These are phyloP conservation scores for Amphiprion clarkii DNA, from an alignment of 2,797 vertebrate species.

Conservation along the genomic window DNA sequence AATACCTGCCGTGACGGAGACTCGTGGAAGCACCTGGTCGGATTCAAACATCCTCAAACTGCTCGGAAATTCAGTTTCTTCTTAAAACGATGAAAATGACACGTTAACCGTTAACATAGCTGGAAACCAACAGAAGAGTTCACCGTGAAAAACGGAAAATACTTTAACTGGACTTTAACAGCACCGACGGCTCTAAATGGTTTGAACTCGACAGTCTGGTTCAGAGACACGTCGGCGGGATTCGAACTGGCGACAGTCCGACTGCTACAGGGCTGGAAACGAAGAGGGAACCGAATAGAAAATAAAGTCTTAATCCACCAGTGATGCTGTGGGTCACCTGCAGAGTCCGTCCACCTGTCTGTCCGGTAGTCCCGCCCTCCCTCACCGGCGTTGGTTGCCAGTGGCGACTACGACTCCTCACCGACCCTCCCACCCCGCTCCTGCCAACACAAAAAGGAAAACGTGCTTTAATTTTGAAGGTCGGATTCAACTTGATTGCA, in stretches of 20 bases:
- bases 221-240: constrained; percentile 31
- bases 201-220: constrained; percentile 1
- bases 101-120: neutral
- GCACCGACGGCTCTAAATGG: neutral
- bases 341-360: neutral
- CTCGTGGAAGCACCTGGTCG: too few relatives aligned
- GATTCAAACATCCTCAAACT: too few relatives aligned
- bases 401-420: neutral
- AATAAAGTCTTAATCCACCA: constrained; percentile 13
- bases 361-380: neutral
- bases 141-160: neutral
- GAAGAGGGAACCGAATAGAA: neutral
- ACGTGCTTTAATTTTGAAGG: too few relatives aligned
- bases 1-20: too few relatives aligned
- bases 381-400: neutral
- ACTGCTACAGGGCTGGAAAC: constrained; percentile 14
- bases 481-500: too few relatives aligned
- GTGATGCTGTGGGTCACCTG: constrained; percentile 27
- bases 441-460: constrained; percentile 16
- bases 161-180: neutral
- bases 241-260: constrained; percentile 8
- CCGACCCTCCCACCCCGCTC: constrained; percentile 51
- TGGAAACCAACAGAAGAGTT: neutral
- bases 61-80: too few relatives aligned
- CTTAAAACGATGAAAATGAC: neutral